Conservation (phyloP, 1,140 invertebrate genomes). For the Caerostris darwini region DNA sequence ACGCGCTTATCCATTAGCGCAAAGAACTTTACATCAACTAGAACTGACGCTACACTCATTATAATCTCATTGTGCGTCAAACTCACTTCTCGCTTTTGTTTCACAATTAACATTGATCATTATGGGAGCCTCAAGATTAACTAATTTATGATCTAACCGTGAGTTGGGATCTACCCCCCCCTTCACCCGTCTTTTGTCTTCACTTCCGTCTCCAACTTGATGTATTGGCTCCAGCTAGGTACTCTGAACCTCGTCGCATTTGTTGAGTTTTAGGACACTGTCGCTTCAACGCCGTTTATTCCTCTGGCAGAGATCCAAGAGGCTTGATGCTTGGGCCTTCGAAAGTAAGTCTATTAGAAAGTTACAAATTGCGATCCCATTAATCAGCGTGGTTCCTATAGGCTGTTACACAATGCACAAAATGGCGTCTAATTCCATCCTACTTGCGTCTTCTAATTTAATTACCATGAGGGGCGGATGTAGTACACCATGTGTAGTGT, state of each 20-base stretch:
- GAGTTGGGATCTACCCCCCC: neutral
- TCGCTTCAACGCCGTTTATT: constrained; percentile 16
- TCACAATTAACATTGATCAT: constrained; percentile 33
- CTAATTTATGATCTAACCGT: constrained; percentile 26
- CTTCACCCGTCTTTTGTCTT: neutral
- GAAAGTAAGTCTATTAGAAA: constrained; percentile 38
- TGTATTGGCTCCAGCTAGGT: neutral
- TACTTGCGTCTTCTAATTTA: neutral
- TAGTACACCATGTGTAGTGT: neutral
- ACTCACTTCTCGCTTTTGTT: neutral
- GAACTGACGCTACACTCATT: neutral
- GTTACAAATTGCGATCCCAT: constrained; percentile 25
- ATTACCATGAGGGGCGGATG: neutral
- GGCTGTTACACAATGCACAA: neutral
- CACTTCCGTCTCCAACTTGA: constrained; percentile 6
- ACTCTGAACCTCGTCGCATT: neutral
- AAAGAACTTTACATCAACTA: no score
- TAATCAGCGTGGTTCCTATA: neutral
- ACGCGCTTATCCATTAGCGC: no score
- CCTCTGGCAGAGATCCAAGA: neutral
- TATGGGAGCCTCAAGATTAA: constrained; percentile 13
- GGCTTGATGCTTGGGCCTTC: neutral
- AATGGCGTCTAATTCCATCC: neutral
- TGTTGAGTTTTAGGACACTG: constrained; percentile 31
- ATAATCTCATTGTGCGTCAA: constrained; percentile 30